Evolutionary conservation across 2,888 invertebrate species (phyloP), one percentile per base, ranked within the genome.

Genomic region (Sialis lutaria): DNA sequence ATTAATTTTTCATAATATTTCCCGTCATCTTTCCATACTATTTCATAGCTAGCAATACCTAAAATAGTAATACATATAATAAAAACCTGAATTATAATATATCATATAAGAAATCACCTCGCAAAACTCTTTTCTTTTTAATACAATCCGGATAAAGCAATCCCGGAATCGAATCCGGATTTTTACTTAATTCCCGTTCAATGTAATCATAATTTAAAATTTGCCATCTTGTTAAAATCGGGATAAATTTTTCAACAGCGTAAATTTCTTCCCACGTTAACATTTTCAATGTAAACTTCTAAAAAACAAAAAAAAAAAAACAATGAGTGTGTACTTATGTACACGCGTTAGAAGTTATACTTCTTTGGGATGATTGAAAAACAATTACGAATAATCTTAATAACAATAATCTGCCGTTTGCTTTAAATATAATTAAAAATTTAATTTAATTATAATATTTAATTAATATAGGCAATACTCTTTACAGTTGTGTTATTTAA

Each of bases 181-280:
- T 50, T 40, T 50, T 42, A 10, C 44, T 44, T 30, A 42, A 6
- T 30, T 46, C 46, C 7, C 22, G 22, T 22, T 22, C 22, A 22
- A 22, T 22, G 22, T 22, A 22, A 22, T 37, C 48, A 39, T 51
- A 55, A 64, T 74, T 68, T 50, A 72, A 60, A 31, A 82, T 63
- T 57, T 85, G 83, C 85, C 85, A 87, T 53, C 86, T 73, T 0
- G 84, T 84, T 22, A 82, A 60, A 40, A 89, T 59, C 0, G 86
- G 84, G 48, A 87, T 67, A 53, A 85, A 77, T 61, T 87, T 88
- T 56, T 81, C 78, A 52, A 86, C 79, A 37, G 80, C 73, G 59
- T 88, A 87, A 33, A 77, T 69, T 57, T 81, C 77, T 3, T 79
- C 72, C 89, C 89, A 89, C 52, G 74, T 73, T 45, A 88, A 60